Conservation (phyloP, 1,140 invertebrate genomes). For the Dryas iulia region DNA sequence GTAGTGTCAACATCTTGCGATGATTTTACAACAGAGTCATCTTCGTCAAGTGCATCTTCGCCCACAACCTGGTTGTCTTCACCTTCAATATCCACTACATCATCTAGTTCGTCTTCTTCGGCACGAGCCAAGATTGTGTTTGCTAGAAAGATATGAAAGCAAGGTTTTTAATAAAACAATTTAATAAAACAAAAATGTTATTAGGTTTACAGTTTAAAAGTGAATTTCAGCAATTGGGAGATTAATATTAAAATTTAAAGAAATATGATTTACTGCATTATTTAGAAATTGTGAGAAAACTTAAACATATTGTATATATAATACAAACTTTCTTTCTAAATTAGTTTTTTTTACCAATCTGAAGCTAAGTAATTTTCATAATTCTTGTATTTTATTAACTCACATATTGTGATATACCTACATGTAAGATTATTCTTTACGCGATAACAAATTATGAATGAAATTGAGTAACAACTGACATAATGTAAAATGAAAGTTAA, state of each 20-base stretch:
- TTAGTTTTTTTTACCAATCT: neutral
- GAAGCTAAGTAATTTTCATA: neutral
- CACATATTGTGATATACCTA: neutral
- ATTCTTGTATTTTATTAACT: too few relatives aligned
- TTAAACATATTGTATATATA: too few relatives aligned
- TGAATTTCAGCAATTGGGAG: too few relatives aligned
- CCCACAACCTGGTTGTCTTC: constrained; percentile 85
- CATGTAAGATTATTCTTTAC: neutral
- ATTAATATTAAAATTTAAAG: too few relatives aligned
- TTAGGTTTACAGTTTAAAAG: too few relatives aligned
- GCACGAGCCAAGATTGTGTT: constrained; percentile 83
- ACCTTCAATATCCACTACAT: constrained; percentile 88
- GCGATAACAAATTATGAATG: neutral
- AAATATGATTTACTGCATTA: too few relatives aligned
- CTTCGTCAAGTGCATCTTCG: constrained; percentile 83
- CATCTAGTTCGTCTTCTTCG: constrained; percentile 89
- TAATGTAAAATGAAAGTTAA: neutral
- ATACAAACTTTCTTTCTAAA: neutral
- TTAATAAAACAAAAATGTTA: too few relatives aligned
- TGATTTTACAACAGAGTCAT: constrained; percentile 87
- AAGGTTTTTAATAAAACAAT: neutral
- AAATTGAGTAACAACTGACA: neutral
- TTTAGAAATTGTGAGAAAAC: too few relatives aligned
- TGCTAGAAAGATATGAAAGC: constrained; percentile 76
- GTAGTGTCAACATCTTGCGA: constrained; percentile 95